Conservation (phyloP, 2,888 invertebrate genomes). For the Phymatocera aterrima region DNA sequence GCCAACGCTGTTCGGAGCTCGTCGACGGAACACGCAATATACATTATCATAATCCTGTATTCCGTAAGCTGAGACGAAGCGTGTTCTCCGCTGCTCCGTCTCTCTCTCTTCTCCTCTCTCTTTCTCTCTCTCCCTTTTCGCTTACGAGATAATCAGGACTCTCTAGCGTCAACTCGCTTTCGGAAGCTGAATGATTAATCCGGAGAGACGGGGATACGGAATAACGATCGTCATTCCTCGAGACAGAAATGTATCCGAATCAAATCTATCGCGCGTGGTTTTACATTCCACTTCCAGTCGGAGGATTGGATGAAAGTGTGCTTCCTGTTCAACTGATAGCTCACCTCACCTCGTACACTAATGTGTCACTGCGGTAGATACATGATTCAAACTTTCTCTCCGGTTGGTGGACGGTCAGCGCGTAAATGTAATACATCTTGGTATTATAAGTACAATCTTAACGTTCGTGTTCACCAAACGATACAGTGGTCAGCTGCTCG, state of each 20-base stretch:
- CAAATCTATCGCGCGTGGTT: neutral
- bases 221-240: neutral
- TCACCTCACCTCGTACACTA: too few relatives aligned
- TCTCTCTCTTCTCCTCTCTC: too few relatives aligned
- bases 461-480: conserved; percentile 44
- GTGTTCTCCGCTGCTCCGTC: too few relatives aligned
- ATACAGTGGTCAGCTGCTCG: conserved; percentile 29
- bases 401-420: conserved; percentile 20
- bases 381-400: conserved; percentile 32
- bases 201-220: neutral
- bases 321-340: neutral
- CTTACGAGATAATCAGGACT: conserved; percentile 28
- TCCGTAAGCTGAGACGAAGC: conserved; percentile 37
- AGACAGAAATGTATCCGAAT: neutral
- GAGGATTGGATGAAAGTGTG: conserved; percentile 16
- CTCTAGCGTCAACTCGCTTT: neutral
- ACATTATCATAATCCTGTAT: conserved; percentile 45
- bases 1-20: conserved; percentile 12
- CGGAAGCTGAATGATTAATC: conserved; percentile 29
- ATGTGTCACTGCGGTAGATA: conserved; percentile 1
- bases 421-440: conserved; percentile 33
- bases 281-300: conserved; percentile 10
- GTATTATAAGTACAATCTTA: conserved; percentile 37
- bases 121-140: neutral
- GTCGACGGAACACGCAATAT: conserved; percentile 43